phyloP scores from a whole-genome alignment of 35 echinoderm and acorn worm genomes.

The Apostichopus californicus region DNA sequence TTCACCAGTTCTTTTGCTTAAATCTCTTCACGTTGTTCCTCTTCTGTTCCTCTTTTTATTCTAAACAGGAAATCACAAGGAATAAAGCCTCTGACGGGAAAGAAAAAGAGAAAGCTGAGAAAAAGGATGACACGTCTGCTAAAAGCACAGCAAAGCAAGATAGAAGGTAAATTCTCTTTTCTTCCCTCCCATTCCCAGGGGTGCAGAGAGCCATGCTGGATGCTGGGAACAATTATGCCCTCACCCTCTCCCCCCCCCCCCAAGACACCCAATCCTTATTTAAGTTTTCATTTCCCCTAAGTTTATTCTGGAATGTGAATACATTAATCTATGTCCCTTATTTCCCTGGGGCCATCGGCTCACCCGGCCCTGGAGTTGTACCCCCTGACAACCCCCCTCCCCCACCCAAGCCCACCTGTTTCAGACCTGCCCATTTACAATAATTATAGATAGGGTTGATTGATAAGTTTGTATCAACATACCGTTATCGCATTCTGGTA shows the following conservation, averaged over 20 bases:
- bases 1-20: not conserved
- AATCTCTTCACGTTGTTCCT: not conserved
- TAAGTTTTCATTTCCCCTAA: too few species aligned
- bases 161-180: not conserved
- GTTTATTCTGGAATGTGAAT: too few species aligned
- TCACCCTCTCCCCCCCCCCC: not conserved
- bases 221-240: not conserved
- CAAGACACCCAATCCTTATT: too few species aligned
- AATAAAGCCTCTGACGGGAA: conserved; percentile 1
- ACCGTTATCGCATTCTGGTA: too few species aligned
- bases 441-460: too few species aligned
- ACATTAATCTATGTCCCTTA: too few species aligned
- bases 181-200: not conserved
- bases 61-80: not conserved
- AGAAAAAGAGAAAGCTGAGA: conserved; percentile 3
- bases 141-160: not conserved
- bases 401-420: not conserved
- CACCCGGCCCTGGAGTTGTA: not conserved
- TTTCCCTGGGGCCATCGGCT: too few species aligned
- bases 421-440: too few species aligned
- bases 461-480: too few species aligned
- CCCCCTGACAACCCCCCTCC: not conserved
- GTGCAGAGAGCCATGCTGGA: not conserved
- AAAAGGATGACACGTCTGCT: conserved; percentile 10
- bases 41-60: not conserved